Evolutionary conservation across 2,888 invertebrate genomes (phyloP).

Genomic region (Drosophila colorata): DNA sequence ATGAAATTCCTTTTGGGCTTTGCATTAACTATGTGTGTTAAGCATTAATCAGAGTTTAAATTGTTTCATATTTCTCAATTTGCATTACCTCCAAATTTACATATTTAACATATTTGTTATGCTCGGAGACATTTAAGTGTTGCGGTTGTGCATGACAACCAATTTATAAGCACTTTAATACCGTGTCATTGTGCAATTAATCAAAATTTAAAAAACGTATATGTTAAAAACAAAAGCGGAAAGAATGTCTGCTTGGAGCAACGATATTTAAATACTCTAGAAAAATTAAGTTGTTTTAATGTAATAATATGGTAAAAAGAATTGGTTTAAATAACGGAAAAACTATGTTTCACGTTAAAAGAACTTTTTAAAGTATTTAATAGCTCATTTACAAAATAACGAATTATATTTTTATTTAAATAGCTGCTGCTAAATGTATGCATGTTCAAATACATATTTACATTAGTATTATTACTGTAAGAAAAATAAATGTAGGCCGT

Average conservation of each 20-base stretch:
- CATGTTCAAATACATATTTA: too few relatives aligned
- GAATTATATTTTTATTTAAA: too few relatives aligned
- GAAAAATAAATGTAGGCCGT: neutral
- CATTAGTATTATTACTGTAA: too few relatives aligned
- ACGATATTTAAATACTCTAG: slow-evolving; percentile 13
- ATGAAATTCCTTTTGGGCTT: slow-evolving; percentile 17
- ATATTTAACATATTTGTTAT: slow-evolving; percentile 23
- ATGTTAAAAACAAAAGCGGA: neutral
- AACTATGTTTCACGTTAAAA: too few relatives aligned
- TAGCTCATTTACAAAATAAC: too few relatives aligned
- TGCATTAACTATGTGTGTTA: slow-evolving; percentile 1
- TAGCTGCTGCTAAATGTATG: too few relatives aligned
- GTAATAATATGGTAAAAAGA: too few relatives aligned
- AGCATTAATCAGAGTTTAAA: slow-evolving; percentile 47
- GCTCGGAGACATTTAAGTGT: slow-evolving; percentile 15
- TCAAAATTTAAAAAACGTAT: slow-evolving; percentile 24
- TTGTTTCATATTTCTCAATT: slow-evolving; percentile 46
- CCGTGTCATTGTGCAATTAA: slow-evolving; percentile 38
- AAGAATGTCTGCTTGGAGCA: neutral
- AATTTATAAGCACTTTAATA: slow-evolving; percentile 35
- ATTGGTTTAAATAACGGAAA: too few relatives aligned
- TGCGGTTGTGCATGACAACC: slow-evolving; percentile 19
- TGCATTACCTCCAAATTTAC: slow-evolving; percentile 46
- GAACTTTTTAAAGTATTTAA: too few relatives aligned
- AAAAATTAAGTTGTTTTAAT: neutral